Base-by-base conservation (phyloP, 2,888 invertebrate genomes). In the Drosophila colorata region DNA sequence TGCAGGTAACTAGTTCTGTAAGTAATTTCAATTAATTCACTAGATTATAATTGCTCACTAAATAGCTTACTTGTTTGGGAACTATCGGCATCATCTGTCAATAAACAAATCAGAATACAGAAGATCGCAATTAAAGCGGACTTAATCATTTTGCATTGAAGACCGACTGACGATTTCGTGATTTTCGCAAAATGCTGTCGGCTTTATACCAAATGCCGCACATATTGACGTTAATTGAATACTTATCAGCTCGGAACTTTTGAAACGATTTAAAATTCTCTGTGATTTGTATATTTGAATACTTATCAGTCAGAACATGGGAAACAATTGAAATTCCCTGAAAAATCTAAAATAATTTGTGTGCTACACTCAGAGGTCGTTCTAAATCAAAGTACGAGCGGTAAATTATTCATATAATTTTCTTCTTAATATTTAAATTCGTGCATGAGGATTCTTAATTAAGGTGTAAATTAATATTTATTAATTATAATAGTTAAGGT, bases 1-100 rank as follows among this genome's bases (percentile, higher is more conserved):
- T 4, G n/a, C 69, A 71, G 0, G 4, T n/a, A 2, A 59, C 75
- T 71, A 18, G 2, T 14, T 14, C 2, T 20, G 11, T 7, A 4
- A 7, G 6, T 11, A 1, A 9, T 31, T 43, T 14, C 28, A 9
- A 14, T 20, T 25, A 14, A 9, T n/a, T n/a, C n/a, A 28, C 31
- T 31, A n/a, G 1, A 4, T 11, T 31, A 9, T 31, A 31, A 31
- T 31, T 11, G 31, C 31, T 11, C 11, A 7, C 25, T 13, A 5
- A 4, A 6, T 5, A 33, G 25, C 35, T 46, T n/a, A 61, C 46
- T 6, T 23, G 44, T 16, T n/a, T 37, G 3, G 1, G 37, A 11
- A 6, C 43, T 4, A 49, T 5, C 25, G 8, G 4, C 20, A 8
- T 9, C 4, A n/a, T 4, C 6, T 33, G 7, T 1, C 2, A 38